A percentile compares a stretch with the other conserved stretches of the same genome.
Conservation (phyloP, 2,113 vertebrate genomes). For the Felis chaus region DNA sequence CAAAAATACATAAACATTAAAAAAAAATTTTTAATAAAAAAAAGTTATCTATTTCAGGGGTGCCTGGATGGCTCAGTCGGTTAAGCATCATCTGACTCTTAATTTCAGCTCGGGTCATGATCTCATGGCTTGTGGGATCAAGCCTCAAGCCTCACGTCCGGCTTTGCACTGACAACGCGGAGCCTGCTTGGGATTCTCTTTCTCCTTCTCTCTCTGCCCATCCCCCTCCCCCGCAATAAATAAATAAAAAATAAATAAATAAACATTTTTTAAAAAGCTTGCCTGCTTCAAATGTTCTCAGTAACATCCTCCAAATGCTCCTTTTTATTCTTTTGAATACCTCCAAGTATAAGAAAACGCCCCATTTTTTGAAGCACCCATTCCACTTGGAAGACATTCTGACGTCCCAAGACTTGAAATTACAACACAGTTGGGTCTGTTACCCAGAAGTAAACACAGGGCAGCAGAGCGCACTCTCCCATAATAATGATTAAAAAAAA, state of each 20-base stretch:
- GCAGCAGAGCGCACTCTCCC: background rate
- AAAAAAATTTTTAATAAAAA: background rate
- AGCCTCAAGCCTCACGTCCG: too few species aligned
- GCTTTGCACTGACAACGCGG: too few species aligned
- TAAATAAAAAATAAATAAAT: too few species aligned
- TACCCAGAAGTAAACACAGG: background rate
- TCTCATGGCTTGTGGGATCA: too few species aligned
- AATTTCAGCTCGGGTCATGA: too few species aligned
- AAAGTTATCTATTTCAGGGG: background rate
- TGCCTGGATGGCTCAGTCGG: too few species aligned
- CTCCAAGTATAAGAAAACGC: background rate
- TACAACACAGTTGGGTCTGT: background rate
- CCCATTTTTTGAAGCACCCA: background rate
- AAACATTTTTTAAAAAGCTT: too few species aligned
- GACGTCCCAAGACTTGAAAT: background rate
- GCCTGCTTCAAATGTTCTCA: background rate
- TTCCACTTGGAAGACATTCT: background rate
- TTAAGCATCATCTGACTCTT: too few species aligned
- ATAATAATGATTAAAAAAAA: background rate
- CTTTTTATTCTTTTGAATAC: background rate
- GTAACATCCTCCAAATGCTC: background rate
- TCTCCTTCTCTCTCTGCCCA: too few species aligned
- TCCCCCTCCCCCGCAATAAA: too few species aligned
- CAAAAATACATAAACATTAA: background rate
- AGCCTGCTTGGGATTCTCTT: too few species aligned